Evolutionary conservation across 2,797 vertebrate species (phyloP).

Genomic region (Sebastes jordani): DNA sequence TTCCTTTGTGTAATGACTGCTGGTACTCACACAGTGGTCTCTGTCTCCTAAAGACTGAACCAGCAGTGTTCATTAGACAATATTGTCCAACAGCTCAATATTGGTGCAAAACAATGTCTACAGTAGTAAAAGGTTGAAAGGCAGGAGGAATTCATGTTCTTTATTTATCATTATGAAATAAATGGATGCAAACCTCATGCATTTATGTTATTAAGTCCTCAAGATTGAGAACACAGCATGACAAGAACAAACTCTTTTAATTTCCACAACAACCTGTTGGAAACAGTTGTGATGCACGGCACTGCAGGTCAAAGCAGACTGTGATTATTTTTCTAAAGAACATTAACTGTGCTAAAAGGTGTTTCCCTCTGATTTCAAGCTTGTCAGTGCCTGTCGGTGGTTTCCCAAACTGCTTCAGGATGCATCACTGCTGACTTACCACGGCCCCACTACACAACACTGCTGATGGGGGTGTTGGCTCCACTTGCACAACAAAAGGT

Average conservation of each 20-base stretch:
- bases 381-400: conserved; percentile 28
- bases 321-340: conserved; percentile 5
- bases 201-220: background rate
- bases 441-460: background rate
- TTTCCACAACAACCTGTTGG: background rate
- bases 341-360: background rate
- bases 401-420: conserved; percentile 40
- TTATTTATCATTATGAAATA: background rate
- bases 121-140: background rate
- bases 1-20: conserved; percentile 28
- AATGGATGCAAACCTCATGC: background rate
- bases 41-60: conserved; percentile 5
- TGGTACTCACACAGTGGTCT: background rate
- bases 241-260: background rate
- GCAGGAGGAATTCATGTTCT: background rate
- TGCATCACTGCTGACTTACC: conserved; percentile 34
- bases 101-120: background rate
- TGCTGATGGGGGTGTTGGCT: conserved; percentile 28
- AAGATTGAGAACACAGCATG: background rate
- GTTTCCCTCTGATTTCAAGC: conserved; percentile 27
- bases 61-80: background rate
- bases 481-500: conserved; percentile 5
- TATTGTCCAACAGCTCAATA: background rate
- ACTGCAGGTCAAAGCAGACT: background rate
- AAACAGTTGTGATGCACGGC: background rate